A percentile compares a stretch with the other conserved stretches of the same genome.
phyloP scores from a whole-genome alignment of 2,888 invertebrate genomes.

The Byasa hedistus region DNA sequence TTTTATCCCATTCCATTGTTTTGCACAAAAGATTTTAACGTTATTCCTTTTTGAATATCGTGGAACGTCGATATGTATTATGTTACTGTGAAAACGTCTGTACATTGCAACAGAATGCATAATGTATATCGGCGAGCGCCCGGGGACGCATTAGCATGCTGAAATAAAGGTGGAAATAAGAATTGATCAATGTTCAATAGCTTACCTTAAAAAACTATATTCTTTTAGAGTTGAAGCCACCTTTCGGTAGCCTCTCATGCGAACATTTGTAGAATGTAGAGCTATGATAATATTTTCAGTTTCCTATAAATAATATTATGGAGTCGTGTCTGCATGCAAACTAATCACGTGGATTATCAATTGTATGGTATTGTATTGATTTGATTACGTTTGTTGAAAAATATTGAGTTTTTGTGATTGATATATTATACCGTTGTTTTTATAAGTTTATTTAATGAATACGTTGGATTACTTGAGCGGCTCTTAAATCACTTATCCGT shows the following conservation, averaged over 20 bases:
- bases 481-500: too few species aligned
- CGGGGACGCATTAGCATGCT: constrained; percentile 33
- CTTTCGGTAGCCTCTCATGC: constrained; percentile 37
- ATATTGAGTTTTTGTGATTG: background rate
- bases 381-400: background rate
- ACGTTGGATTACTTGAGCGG: too few species aligned
- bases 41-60: background rate
- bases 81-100: constrained; percentile 18
- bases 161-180: constrained; percentile 35
- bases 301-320: constrained; percentile 7
- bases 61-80: constrained; percentile 19
- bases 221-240: constrained; percentile 35
- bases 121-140: constrained; percentile 30
- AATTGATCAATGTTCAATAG: constrained; percentile 26
- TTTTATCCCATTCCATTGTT: background rate
- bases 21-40: background rate
- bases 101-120: constrained; percentile 36
- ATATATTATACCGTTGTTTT: too few species aligned
- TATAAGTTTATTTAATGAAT: too few species aligned
- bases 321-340: background rate
- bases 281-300: background rate
- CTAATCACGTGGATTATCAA: background rate
- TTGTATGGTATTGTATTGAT: background rate
- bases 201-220: constrained; percentile 33
- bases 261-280: constrained; percentile 14